Base-by-base conservation (phyloP, 2,797 vertebrate species). In the Manis pentadactyla region DNA sequence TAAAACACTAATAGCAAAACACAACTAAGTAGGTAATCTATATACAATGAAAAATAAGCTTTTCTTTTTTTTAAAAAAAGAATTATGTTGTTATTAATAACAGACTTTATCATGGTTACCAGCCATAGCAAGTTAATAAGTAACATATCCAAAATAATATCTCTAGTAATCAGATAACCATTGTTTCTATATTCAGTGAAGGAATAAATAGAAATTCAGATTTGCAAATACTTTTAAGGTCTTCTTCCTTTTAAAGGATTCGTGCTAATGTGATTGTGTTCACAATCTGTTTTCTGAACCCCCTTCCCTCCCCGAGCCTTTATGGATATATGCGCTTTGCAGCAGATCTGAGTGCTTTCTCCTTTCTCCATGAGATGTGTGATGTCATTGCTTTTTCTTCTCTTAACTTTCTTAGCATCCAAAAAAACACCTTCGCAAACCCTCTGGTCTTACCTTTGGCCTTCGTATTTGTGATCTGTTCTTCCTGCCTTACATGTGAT, bases 101-200 rank as follows among this genome's bases (percentile, higher is more conserved):
- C 98, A 98, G 98, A 98, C 97, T 98, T 97, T 96, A 98, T 98
- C 98, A 99, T 99, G 99, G 99, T 99, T 99, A 99, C 99, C 99
- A 99, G 99, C 99, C 99, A 99, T 99, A 99, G 99, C 99, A 98
- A 99, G 99, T 99, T 99, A 99, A 99, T 99, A 99, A 98, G 99
- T 98, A 99, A 98, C 98, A 99, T 99, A 99, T 99, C 99, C 99
- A 99, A 99, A 99, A 99, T 99, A 99, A 99, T 98, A 98, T 99
- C 99, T 99, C 98, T 99, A 99, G 98, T 98, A 99, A 99, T 99
- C 99, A 98, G 98, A 99, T 99, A 98, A 99, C 98, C 99, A 99
- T 99, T 98, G 98, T 98, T 99, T 98, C 98, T 99, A 98, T 90
- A 98, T 98, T 98, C 98, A 98, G 98, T 98, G 98, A 99, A 98